Evolutionary conservation across 2,797 vertebrate genomes (phyloP), one percentile per base, ranked within the genome.

Genomic region (Lophotriccus pileatus): DNA sequence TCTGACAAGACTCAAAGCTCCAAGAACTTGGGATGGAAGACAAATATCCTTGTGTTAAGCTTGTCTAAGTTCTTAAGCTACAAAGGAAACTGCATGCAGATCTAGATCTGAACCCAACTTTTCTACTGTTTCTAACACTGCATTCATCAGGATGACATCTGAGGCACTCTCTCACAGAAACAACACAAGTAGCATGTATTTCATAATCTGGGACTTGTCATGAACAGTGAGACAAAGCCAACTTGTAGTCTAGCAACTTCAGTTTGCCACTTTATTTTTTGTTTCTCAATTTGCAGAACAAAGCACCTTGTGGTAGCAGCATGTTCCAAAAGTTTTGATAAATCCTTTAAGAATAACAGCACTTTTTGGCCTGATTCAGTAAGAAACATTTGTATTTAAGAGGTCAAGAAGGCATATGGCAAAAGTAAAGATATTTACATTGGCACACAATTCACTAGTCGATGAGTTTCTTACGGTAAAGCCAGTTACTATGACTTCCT

Each of bases 371-470:
- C 46, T 2, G 1, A 55, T 68, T 89, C n/a, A 89, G 9, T 75
- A 47, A 77, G 14, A 68, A 76, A 34, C 21, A 53, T 47, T 79
- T 83, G 8, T 36, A 55, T 68, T 58, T 28, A 56, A 66, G 83
- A 75, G 47, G 63, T 75, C 52, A 84, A 44, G 19, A 82, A 50
- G 32, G 39, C 46, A 60, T 21, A 50, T 32, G 37, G 69, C 49
- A 90, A 72, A 92, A 86, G 47, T 41, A 63, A 39, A 81, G 17
- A 43, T 76, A 79, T 44, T 84, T 70, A 73, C 8, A 20, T 19
- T 3, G 2, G 43, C 14, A 6, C 64, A 64, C 12, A 68, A 60
- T 47, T 10, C 0, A 0, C 41, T 80, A 43, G 87, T 67, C 28
- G 2, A 43, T 25, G 19, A 53, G 12, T 69, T 34, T 62, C 58